Conservation (phyloP, 2,797 vertebrate species). For the Florisuga fusca region DNA sequence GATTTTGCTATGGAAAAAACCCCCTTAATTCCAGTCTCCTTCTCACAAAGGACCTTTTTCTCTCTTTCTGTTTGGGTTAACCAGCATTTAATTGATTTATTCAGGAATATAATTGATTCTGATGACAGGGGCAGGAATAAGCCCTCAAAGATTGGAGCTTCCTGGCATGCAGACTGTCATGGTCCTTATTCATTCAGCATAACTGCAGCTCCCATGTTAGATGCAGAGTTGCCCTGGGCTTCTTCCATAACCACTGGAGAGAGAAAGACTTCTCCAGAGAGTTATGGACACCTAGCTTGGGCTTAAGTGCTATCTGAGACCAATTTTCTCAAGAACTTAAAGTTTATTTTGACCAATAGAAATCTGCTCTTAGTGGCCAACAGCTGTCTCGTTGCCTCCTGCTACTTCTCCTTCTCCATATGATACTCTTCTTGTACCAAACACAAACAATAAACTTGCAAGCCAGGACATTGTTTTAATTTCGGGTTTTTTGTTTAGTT, state of each 20-base stretch:
- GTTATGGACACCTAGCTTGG: neutral
- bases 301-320: neutral
- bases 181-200: neutral
- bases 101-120: conserved; percentile 33
- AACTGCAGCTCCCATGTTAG: neutral
- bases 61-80: neutral
- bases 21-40: neutral
- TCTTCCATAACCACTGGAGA: neutral
- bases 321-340: neutral
- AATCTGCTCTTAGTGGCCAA: neutral
- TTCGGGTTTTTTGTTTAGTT: neutral
- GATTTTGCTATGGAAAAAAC: conserved; percentile 25
- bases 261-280: neutral
- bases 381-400: neutral
- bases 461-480: neutral
- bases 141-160: neutral
- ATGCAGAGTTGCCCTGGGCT: neutral
- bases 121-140: neutral
- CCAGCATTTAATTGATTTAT: conserved; percentile 51
- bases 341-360: neutral
- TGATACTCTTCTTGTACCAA: neutral
- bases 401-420: neutral
- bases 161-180: neutral
- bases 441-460: neutral
- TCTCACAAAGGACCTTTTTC: conserved; percentile 34